Base-by-base conservation (phyloP, 2,888 invertebrate species). In the Rotaria magnacalcarata region DNA sequence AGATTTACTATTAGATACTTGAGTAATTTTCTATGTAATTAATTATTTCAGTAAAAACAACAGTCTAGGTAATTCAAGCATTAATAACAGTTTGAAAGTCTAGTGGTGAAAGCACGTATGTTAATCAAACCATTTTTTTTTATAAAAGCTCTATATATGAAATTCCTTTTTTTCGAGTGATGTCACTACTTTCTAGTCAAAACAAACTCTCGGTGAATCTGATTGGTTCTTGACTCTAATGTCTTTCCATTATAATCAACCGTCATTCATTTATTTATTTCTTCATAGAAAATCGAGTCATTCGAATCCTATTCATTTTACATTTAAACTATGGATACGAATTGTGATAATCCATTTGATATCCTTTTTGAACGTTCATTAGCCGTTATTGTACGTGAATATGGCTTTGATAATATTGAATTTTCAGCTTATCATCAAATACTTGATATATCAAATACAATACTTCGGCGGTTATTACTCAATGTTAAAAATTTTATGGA, bases 351-450 rank as follows among this genome's bases (percentile, higher is more conserved):
- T 47, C 43, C 80, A 14, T 80, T 47, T 80, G 47, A 43, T 47
- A n/a, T 80, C n/a, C 43, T 80, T 2, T 47, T 80, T 21, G 80
- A 80, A 80, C 80, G 80, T 24, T 80, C 80, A 80, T n/a, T 80
- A 80, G 80, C 80, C 34, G 8, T 43, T 24, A 47, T 80, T 21
- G 14, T 80, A 24, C 43, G 47, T 47, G 80, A 80, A 47, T 80
- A 47, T 43, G 80, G 80, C 24, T 80, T 80, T 80, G 80, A 80
- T n/a, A 80, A 80, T 80, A 80, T 80, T 80, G 80, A 80, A 80
- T 8, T 47, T 10, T 47, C 47, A 10, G 80, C 80, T 1, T 80
- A 47, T 80, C 80, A 80, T 80, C 80, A 80, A 47, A 14, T 80
- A n/a, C 80, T 80, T n/a, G 80, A 80, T 47, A n/a, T 80, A 47